Percentiles rank a stretch among this genome's conserved stretches.
phyloP scores from a whole-genome alignment of 2,113 vertebrate genomes.

The Myanophis thanlyinensis region DNA sequence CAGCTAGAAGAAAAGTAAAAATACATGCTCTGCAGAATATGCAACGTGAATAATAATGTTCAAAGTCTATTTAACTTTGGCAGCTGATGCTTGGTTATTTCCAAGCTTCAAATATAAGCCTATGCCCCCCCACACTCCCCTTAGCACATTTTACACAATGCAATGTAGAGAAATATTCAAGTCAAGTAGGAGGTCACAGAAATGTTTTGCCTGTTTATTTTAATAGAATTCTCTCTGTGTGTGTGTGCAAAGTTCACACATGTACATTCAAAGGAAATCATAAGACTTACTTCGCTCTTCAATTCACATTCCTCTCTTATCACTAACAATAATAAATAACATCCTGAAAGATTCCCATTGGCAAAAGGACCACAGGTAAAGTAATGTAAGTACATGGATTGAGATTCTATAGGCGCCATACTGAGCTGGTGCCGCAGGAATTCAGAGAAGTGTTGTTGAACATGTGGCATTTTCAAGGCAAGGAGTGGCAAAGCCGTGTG shows the following conservation, averaged over 20 bases:
- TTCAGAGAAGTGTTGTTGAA: background rate
- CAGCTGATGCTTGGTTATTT: rapidly evolving
- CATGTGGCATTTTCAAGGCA: background rate
- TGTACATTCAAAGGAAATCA: background rate
- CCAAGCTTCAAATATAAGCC: background rate
- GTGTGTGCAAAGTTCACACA: background rate
- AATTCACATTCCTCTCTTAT: background rate
- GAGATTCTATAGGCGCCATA: background rate
- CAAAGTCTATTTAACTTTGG: conserved; percentile 9
- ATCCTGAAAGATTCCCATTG: background rate
- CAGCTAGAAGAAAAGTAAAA: background rate
- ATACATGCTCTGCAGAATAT: background rate
- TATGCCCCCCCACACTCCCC: no score
- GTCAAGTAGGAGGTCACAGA: background rate
- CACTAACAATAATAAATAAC: background rate
- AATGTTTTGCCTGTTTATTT: background rate
- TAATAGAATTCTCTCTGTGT: background rate
- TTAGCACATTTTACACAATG: background rate
- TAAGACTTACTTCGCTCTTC: background rate
- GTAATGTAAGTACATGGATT: no score
- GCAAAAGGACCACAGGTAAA: background rate
- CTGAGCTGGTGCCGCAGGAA: background rate
- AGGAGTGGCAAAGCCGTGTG: background rate
- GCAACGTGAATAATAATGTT: background rate
- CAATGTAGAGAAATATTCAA: background rate